A percentile compares a stretch with the other conserved stretches of the same genome.
phyloP scores from a whole-genome alignment of 2,888 invertebrate species.

The Acrobeloides nanus region DNA sequence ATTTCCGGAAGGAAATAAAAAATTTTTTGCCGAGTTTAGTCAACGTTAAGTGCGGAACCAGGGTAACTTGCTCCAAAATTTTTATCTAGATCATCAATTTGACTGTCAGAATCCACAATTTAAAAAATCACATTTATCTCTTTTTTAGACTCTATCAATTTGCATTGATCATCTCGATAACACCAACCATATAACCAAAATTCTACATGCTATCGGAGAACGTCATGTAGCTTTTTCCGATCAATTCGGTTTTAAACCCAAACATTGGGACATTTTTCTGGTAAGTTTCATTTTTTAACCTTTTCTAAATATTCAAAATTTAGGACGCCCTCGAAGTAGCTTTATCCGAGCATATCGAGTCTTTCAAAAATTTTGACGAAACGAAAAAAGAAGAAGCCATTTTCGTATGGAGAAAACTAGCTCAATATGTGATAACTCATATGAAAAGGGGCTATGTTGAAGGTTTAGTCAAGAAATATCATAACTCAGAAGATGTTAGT shows the following conservation, averaged over 20 bases:
- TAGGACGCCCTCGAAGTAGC: conserved; percentile 46
- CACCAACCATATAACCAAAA: conserved; percentile 39
- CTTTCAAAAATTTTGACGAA: conserved; percentile 22
- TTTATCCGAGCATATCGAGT: conserved; percentile 29
- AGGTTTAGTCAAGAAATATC: no score
- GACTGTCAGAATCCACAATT: no score
- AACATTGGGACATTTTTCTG: conserved; percentile 47
- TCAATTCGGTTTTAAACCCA: no score
- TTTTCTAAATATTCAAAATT: conserved; percentile 3
- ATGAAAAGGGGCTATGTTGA: conserved; percentile 43
- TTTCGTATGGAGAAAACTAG: conserved; percentile 40
- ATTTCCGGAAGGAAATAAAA: no score
- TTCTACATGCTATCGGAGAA: conserved; percentile 37
- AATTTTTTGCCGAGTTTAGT: no score
- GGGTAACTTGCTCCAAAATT: no score
- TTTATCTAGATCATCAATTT: conserved; percentile 37
- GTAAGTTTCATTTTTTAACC: conserved; percentile 13
- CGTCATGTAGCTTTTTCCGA: conserved; percentile 37
- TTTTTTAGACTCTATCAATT: no score
- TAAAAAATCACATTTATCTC: no score
- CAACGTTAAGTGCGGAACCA: no score
- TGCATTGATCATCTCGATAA: no score
- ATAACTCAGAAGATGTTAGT: no score
- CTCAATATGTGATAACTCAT: conserved; percentile 38
- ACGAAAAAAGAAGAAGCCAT: conserved; percentile 31